These are phyloP conservation scores for Pachyrhynchus sulphureomaculatus DNA, from an alignment of 1,140 invertebrate genomes.

Conservation along the genomic window DNA sequence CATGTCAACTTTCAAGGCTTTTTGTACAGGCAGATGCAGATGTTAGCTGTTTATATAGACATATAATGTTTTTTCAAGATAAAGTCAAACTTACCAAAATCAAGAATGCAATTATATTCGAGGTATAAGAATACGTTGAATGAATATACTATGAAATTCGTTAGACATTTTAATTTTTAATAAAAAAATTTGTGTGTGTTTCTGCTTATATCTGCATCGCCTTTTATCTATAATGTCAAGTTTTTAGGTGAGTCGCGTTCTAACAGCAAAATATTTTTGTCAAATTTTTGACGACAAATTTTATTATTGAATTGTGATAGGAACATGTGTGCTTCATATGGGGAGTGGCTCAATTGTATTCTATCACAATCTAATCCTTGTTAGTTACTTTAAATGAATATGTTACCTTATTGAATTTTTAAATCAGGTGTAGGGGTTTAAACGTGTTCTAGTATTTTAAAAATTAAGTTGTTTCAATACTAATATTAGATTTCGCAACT, in stretches of 20 bases:
- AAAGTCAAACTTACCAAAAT: not conserved
- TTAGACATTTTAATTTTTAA: too few species aligned
- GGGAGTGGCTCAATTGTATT: not conserved
- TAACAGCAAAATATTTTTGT: slow-evolving; percentile 28
- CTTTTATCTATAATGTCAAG: slow-evolving; percentile 34
- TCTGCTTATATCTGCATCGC: slow-evolving; percentile 35
- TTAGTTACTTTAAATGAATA: not conserved
- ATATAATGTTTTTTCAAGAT: not conserved
- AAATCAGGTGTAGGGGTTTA: too few species aligned
- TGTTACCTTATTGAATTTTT: too few species aligned
- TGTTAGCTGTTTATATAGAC: slow-evolving; percentile 16
- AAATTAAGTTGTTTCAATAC: too few species aligned
- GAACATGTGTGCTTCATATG: not conserved
- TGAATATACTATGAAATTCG: too few species aligned
- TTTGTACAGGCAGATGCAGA: slow-evolving; percentile 39
- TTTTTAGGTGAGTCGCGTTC: slow-evolving; percentile 33
- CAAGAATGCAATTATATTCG: too few species aligned
- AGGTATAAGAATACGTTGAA: too few species aligned
- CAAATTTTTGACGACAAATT: not conserved
- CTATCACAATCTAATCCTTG: too few species aligned
- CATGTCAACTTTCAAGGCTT: slow-evolving; percentile 36
- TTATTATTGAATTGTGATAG: not conserved
- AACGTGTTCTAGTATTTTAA: too few species aligned
- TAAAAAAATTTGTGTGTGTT: too few species aligned
- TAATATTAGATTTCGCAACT: too few species aligned